Base-by-base conservation (phyloP, 2,113 vertebrate species). In the Camelus dromedarius region DNA sequence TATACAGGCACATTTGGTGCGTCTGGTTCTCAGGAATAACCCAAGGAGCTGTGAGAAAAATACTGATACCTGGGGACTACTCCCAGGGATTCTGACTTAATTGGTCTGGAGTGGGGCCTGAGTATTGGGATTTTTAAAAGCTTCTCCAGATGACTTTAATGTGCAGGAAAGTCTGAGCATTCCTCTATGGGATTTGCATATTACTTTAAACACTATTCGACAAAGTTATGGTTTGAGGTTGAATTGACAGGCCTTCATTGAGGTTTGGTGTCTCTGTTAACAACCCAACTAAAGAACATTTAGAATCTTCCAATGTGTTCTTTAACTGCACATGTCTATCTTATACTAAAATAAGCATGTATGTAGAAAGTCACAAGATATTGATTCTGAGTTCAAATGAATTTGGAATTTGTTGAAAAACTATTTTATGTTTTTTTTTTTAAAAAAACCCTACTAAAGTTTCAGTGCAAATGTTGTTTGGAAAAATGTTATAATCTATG, bases 141-240 rank as follows among this genome's bases (percentile, higher is more conserved):
- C 38, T 82, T 93, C 60, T 72, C 62, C 87, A 95, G 50, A 93
- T 91, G 85, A 91, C 80, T 96, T 67, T 50, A 85, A 42, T 64
- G 60, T 58, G 35, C 12, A 72, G 52, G 19, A 72, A 95, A 87
- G 11, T 81, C 54, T 81, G 77, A 89, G 42, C 5, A 46, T 56
- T 79, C 32, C 32, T 79, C 28, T 58, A 11, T 62, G 69, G 66
- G 50, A 52, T 77, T 95, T 96, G 95, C 75, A 95, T 60, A 88
- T 46, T 84, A 19, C 64, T 95, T 81, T 81, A 75, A 95, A 86
- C 12, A 4, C 42, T 89, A 66, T 75, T 28, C 24, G 46, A 60
- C 50, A 69, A 56, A 85, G 76, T 89, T 85, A 30, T 10, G 84
- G 38, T 35, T 91, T 76, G 60, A 85, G 30, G 30, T 97, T 60